These are phyloP conservation scores for Drosophila saltans DNA, from an alignment of 1,140 invertebrate species.

Conservation along the genomic window DNA sequence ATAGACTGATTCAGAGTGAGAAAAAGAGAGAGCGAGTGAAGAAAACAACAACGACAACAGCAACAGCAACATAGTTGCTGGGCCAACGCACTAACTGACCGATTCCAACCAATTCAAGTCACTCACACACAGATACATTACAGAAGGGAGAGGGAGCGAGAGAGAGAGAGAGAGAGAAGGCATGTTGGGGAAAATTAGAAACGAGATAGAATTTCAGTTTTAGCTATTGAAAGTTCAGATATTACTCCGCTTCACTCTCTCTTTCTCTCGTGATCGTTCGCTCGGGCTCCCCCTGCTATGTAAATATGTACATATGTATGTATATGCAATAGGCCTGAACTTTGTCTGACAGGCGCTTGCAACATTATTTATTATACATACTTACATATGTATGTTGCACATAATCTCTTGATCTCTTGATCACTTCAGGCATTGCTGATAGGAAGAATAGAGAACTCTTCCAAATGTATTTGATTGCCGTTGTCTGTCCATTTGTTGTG, in stretches of 20 bases:
- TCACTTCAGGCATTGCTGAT: slow-evolving; percentile 2
- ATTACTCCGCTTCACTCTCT: slow-evolving; percentile 3
- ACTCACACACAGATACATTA: too few relatives aligned
- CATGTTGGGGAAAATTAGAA: slow-evolving; percentile 2
- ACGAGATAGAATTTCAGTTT: slow-evolving; percentile 44
- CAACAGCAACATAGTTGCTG: slow-evolving; percentile 22
- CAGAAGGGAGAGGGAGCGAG: background rate
- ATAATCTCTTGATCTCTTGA: slow-evolving; percentile 34
- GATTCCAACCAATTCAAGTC: slow-evolving; percentile 2
- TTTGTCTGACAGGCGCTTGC: slow-evolving; percentile 27
- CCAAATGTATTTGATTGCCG: background rate
- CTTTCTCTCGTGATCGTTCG: background rate
- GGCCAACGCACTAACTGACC: slow-evolving; percentile 56
- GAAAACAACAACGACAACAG: too few relatives aligned
- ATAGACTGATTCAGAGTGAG: slow-evolving; percentile 10
- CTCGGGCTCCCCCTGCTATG: background rate
- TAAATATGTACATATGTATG: too few relatives aligned
- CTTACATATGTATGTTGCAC: too few relatives aligned
- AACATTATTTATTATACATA: slow-evolving; percentile 25
- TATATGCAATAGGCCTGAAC: slow-evolving; percentile 5
- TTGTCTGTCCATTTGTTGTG: slow-evolving; percentile 14
- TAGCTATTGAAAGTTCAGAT: slow-evolving; percentile 54
- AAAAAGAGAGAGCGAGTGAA: background rate
- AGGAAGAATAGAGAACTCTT: slow-evolving; percentile 2
- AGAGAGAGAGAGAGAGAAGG: background rate